Evolutionary conservation across 2,888 invertebrate genomes (phyloP), one percentile per base, ranked within the genome.

Genomic region (Phalangium opilio): DNA sequence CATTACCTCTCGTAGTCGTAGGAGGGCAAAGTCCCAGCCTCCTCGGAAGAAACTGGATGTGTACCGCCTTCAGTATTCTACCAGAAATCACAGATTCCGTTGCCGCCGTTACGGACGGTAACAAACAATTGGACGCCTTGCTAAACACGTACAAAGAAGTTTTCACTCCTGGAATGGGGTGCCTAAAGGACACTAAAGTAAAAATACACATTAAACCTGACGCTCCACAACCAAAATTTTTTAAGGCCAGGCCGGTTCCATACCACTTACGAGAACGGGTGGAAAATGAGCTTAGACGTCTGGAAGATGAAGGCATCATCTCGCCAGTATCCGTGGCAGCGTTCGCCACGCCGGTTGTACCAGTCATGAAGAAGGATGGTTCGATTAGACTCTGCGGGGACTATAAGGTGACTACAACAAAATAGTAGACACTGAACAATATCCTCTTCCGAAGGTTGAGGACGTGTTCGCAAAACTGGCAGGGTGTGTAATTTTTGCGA

Each of bases 181-280:
- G 27, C 27, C 27, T 27, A 7, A 8, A 27, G 8, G 27, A 27
- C 27, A 27, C 27, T 7, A 27, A 27, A 8, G 27, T 27, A 27
- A 27, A 27, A 27, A 27, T 27, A 4, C 27, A 27, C 8, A 8
- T 27, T 27, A 27, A 8, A 27, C 5, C 27, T 27, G 27, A 27
- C 27, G 27, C 27, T 27, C 27, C 27, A 8, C 27, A 27, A 11
- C 63, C 44, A 61, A 61, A 49, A 61, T 62, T 47, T 62, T 62
- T 38, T 59, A 60, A 47, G 61, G 62, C 34, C 52, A 41, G 41
- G 51, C 55, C 33, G 33, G 21, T 43, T 50, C 53, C 57, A 54
- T 43, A 33, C 17, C 27, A 20, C 12, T 15, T 43, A 14, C 43
- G 19, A 7, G n/a, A 20, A n/a, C 19, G n/a, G 17, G 34, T 43